These are phyloP conservation scores for Recurvirostra avosetta DNA, from an alignment of 2,113 vertebrate genomes.

Conservation along the genomic window DNA sequence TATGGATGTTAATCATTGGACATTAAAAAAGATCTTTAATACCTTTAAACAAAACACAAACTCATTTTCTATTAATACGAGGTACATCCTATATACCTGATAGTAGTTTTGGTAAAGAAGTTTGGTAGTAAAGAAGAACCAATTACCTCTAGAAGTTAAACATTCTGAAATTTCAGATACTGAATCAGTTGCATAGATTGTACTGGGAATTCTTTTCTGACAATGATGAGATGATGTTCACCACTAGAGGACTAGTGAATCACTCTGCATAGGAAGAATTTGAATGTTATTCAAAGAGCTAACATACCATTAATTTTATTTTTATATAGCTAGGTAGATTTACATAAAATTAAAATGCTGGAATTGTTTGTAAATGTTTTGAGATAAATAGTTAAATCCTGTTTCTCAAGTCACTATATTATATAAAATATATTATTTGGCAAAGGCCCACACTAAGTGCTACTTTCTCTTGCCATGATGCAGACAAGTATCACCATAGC, in stretches of 20 bases:
- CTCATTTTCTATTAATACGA: neutral
- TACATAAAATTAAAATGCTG: neutral
- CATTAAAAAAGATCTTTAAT: neutral
- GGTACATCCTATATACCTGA: neutral
- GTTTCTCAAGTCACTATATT: neutral
- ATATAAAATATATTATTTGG: neutral
- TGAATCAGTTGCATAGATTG: neutral
- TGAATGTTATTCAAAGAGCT: neutral
- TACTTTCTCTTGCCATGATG: neutral
- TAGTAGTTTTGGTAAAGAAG: neutral
- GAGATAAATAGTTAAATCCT: neutral
- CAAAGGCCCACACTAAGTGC: neutral
- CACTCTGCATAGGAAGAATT: neutral
- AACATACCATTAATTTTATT: neutral
- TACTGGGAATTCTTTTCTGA: neutral
- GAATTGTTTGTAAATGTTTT: neutral
- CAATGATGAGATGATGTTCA: neutral
- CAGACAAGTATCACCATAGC: neutral
- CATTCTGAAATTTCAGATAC: neutral
- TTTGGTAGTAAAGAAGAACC: neutral
- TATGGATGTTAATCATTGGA: neutral
- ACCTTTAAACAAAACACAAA: rapidly evolving
- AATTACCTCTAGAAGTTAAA: neutral
- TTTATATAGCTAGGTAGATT: neutral
- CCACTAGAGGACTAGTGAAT: neutral